Evolutionary conservation across 2,888 invertebrate genomes (phyloP), one percentile per base, ranked within the genome.

Genomic region (Aethes cnicana): DNA sequence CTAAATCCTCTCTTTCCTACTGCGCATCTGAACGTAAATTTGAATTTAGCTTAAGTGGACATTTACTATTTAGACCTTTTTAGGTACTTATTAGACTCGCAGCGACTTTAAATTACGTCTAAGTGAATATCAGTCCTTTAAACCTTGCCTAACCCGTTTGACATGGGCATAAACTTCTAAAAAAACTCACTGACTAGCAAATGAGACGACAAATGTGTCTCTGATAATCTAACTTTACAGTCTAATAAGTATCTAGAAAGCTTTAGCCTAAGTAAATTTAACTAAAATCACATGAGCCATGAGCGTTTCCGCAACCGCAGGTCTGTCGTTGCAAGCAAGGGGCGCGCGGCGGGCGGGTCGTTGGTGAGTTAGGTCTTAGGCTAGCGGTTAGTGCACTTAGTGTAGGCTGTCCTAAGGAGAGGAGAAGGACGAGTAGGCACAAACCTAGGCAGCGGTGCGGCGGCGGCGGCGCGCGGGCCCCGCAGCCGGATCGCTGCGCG

Each of bases 371-470:
- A 73, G 72, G 60, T 58, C 73, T 78, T 74, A 71, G 44, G 54
- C 69, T 80, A 81, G 82, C 82, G 76, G 85, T 85, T 87, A 87
- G 87, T 84, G 79, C 81, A 81, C 78, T 81, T 74, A 58, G 35
- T 9, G 11, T 17, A 26, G 77, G 74, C 69, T 70, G 68, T 74
- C 72, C 76, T 69, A 65, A 66, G 52, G 75, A 75, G 61, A 84
- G 67, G 62, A 86, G 64, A 65, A 84, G 66, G 69, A 90, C 67
- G 66, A 89, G 71, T 57, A 89, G 74, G 66, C 84, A 90, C 90
- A 90, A 90, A 90, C 90, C 90, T 90, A 90, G 67, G 73, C 90
- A 90, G 61, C 71, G 76, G 64, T 81, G 83, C 2, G 82, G 74
- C 7, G 84, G 71, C 25, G 73, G 70, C n/a, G 85, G 67, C 17